Base-by-base conservation (phyloP, 2,797 vertebrate genomes). In the Perodicticus potto region DNA sequence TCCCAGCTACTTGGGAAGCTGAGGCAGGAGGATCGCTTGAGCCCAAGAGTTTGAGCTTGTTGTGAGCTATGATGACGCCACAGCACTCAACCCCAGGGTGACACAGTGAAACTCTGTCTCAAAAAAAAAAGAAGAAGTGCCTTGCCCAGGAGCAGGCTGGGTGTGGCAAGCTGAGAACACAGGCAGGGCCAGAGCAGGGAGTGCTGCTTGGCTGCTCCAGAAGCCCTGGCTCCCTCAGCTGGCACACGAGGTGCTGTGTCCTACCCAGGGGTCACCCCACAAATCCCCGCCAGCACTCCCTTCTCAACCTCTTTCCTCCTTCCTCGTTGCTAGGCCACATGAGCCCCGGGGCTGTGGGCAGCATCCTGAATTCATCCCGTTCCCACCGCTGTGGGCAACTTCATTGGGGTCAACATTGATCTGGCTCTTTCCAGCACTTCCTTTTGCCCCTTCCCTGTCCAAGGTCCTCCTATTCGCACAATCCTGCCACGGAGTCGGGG, bases 341-440 rank as follows among this genome's bases (percentile, higher is more conserved):
- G 25, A 34, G 70, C 57, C 23, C 29, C 45, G 65, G 37, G 22
- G 76, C 27, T 70, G 81, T n/a, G 19, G n/a, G 45, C 22, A 10
- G 59, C 49, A 83, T 78, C 40, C 5, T 73, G 17, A 23, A 4
- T 3, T 2, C 32, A 34, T 43, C 49, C 22, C 59, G 37, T 90
- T 45, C 53, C 63, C 23, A 11, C 22, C 11, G 23, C 55, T 5
- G 10, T 19, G 65, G 72, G 59, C 4, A 7, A 61, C 61, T 78
- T 53, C 43, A 2, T 57, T 17, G 70, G 65, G 57, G 85, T 96
- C 96, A 96, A 67, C 92, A 89, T 72, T 95, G 95, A 86, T 72
- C 67, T 34, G 92, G 16, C 8, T 57, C 29, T 78, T 37, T 70
- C 63, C 16, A 85, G 70, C 7, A 45, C 92, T 95, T 97, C 95